Conservation (phyloP, 2,888 invertebrate genomes). For the Eucera pruinosa region DNA sequence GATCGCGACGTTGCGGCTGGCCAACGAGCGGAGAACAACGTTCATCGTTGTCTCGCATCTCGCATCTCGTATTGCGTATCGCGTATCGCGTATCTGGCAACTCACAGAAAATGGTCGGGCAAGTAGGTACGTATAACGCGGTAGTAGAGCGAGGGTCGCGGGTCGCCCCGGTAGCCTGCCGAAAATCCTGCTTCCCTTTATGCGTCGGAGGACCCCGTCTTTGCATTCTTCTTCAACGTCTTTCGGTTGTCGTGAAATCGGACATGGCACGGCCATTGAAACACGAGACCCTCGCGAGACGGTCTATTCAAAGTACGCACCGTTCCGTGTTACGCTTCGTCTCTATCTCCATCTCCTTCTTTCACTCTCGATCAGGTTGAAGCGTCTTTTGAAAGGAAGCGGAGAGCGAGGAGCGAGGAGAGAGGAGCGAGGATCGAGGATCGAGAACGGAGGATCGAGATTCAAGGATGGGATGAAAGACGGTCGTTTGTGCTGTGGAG, state of each 20-base stretch:
- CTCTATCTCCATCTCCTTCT: slow-evolving; percentile 2
- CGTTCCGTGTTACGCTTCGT: slow-evolving; percentile 41
- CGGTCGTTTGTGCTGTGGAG: slow-evolving; percentile 54
- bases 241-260: slow-evolving; percentile 64
- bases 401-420: too few relatives aligned
- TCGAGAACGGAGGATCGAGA: too few relatives aligned
- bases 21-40: too few relatives aligned
- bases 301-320: slow-evolving; percentile 69
- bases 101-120: too few relatives aligned
- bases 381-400: slow-evolving; percentile 60
- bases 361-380: slow-evolving; percentile 4
- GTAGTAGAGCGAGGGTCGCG: too few relatives aligned
- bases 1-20: background rate
- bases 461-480: slow-evolving; percentile 61
- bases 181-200: slow-evolving; percentile 32
- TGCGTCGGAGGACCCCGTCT: slow-evolving; percentile 17
- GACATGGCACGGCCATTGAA: slow-evolving; percentile 74
- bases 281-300: slow-evolving; percentile 76
- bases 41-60: too few relatives aligned
- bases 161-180: background rate
- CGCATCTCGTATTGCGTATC: too few relatives aligned
- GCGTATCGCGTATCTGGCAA: too few relatives aligned
- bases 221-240: slow-evolving; percentile 25
- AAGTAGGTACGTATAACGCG: too few relatives aligned
- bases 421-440: too few relatives aligned